phyloP scores from a whole-genome alignment of 2,113 vertebrate species.

The Phalacrocorax aristotelis region DNA sequence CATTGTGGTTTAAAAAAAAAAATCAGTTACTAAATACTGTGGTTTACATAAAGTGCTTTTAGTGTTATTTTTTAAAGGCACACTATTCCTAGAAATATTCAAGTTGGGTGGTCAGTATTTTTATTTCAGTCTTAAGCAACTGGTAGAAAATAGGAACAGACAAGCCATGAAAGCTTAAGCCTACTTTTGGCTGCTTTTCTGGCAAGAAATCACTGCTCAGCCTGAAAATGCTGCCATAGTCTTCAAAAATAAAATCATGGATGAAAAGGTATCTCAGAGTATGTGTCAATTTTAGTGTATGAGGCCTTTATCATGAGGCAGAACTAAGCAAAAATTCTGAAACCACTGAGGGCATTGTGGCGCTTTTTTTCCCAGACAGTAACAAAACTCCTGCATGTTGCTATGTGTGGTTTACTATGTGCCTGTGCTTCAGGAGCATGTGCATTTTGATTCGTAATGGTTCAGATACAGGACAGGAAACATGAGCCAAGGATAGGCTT shows the following conservation, averaged over 20 bases:
- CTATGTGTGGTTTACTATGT: neutral
- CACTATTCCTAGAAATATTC: conserved; percentile 6
- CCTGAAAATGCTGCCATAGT: neutral
- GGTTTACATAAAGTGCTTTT: neutral
- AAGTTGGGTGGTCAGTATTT: conserved; percentile 45
- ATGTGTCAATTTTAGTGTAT: neutral
- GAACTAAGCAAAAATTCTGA: neutral
- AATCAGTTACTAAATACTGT: neutral
- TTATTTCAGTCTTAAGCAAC: neutral
- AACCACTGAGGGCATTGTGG: neutral
- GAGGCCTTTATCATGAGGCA: neutral
- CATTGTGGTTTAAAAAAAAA: neutral
- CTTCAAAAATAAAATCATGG: neutral
- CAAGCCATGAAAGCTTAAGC: conserved; percentile 21
- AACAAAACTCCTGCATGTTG: neutral
- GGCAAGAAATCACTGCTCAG: conserved; percentile 6
- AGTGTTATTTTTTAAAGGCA: neutral
- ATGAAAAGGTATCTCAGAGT: neutral
- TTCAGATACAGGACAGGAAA: neutral
- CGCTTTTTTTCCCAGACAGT: neutral
- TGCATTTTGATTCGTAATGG: neutral
- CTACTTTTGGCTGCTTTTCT: conserved; percentile 42
- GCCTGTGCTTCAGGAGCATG: neutral
- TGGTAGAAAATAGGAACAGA: conserved; percentile 34
- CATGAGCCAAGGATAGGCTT: neutral